A percentile compares a stretch with the other conserved stretches of the same genome.
Conservation (phyloP, 2,888 invertebrate species). For the Caenorhabditis macrosperma region DNA sequence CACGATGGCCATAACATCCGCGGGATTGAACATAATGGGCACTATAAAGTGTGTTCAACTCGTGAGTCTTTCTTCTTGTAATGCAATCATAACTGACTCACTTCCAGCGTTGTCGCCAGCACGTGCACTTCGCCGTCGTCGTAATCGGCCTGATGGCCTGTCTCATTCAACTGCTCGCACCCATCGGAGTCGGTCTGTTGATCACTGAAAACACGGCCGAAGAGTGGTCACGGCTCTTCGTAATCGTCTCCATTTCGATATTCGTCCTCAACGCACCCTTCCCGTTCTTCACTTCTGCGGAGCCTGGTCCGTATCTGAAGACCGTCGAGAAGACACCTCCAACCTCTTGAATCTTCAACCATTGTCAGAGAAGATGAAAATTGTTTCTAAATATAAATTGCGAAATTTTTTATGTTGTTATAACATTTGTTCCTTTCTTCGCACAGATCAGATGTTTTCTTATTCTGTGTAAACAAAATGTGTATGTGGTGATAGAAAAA, state of each 20-base stretch:
- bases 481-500: too few species aligned
- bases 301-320: conserved; percentile 11
- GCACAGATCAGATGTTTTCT: too few species aligned
- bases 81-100: not conserved
- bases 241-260: conserved; percentile 22
- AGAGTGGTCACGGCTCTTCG: conserved; percentile 49
- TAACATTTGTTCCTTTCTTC: too few species aligned
- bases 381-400: too few species aligned
- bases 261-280: conserved; percentile 42
- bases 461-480: too few species aligned
- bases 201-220: conserved; percentile 51
- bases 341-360: too few species aligned
- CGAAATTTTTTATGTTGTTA: too few species aligned
- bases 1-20: conserved; percentile 54
- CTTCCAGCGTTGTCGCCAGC: conserved; percentile 34
- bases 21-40: conserved; percentile 64
- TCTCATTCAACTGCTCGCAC: conserved; percentile 32
- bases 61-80: conserved; percentile 16
- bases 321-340: not conserved
- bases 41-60: conserved; percentile 58
- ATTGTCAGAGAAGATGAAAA: too few species aligned
- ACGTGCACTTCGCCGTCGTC: conserved; percentile 53
- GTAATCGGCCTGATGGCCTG: conserved; percentile 43
- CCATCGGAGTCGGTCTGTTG: conserved; percentile 39
- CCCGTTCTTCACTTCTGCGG: conserved; percentile 19